Percentiles rank a stretch among this genome's conserved stretches.
Conservation (phyloP, 1,140 invertebrate species). For the Diachasmimorpha longicaudata region DNA sequence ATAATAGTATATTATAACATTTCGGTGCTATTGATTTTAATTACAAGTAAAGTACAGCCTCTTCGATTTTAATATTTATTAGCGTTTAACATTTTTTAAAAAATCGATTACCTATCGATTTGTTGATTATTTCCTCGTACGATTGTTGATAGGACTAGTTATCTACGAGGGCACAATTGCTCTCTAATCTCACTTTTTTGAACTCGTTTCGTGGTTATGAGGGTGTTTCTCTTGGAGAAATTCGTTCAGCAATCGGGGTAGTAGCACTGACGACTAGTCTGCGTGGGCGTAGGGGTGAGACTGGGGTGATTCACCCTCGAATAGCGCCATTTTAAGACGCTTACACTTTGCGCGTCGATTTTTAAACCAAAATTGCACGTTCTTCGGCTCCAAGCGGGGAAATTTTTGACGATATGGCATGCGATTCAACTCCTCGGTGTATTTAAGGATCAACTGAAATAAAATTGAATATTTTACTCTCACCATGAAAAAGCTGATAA, state of each 20-base stretch:
- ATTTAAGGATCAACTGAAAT: constrained; percentile 87
- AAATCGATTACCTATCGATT: constrained; percentile 20
- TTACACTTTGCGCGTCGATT: constrained; percentile 96
- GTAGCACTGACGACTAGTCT: constrained; percentile 43
- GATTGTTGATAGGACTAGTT: constrained; percentile 22
- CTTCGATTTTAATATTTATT: constrained; percentile 25
- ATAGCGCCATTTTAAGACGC: constrained; percentile 86
- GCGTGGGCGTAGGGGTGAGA: constrained; percentile 56
- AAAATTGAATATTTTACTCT: constrained; percentile 5
- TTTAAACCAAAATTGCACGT: constrained; percentile 98
- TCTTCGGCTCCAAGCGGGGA: constrained; percentile 94
- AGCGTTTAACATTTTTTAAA: background rate
- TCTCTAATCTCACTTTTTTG: constrained; percentile 15
- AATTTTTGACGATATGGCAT: constrained; percentile 97
- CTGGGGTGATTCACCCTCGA: constrained; percentile 70
- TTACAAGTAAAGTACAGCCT: constrained; percentile 56
- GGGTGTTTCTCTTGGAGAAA: background rate
- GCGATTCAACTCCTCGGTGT: constrained; percentile 93
- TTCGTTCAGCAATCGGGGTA: background rate
- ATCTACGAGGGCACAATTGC: constrained; percentile 12
- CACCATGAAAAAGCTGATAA: no score
- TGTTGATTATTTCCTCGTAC: constrained; percentile 19
- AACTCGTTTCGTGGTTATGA: background rate
- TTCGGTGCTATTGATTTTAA: constrained; percentile 40
- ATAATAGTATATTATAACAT: constrained; percentile 23